Evolutionary conservation across 2,888 invertebrate species (phyloP), one percentile per base, ranked within the genome.

Genomic region (Thereva unica): DNA sequence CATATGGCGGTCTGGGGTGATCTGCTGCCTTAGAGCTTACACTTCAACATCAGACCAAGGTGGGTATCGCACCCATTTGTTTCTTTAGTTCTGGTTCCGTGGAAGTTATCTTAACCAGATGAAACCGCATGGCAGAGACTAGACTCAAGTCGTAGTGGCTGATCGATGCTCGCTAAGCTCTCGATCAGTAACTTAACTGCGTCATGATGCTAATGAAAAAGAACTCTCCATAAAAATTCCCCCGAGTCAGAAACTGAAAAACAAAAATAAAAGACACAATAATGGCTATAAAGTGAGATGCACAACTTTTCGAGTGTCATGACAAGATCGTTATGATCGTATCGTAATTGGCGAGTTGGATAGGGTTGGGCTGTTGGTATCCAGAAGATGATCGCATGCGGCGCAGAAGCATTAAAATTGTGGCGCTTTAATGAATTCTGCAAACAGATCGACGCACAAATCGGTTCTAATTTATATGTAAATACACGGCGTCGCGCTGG

Each of bases 381-480:
- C 23, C 23, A 23, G 23, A 23, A 23, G 23, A 23, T 23, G 23
- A 23, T 23, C 23, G 23, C 23, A 23, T 23, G 23, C 23, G 23
- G 23, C 23, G 23, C 23, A 23, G 1, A 23, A 23, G 23, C 23
- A 23, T 23, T 23, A 23, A 23, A 23, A 23, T 23, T 23, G 23
- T 23, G 23, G 23, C 42, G 42, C 35, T 35, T 42, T 52, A 64
- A 64, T 52, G 63, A 64, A 53, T 53, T 44, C 53, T 42, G 37
- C 52, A 64, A 53, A 64, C 64, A 64, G 53, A 45, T 64, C 41
- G 54, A 12, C 53, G 12, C 45, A 64, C 53, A 53, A 64, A 53
- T 64, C 64, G 64, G 53, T 53, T 64, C 45, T 53, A 64, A 64
- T 64, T 64, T 64, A 53, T 53, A 64, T 64, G 64, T 45, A 64